phyloP scores from a whole-genome alignment of 2,888 invertebrate genomes.

The Eristalinus aeneus region DNA sequence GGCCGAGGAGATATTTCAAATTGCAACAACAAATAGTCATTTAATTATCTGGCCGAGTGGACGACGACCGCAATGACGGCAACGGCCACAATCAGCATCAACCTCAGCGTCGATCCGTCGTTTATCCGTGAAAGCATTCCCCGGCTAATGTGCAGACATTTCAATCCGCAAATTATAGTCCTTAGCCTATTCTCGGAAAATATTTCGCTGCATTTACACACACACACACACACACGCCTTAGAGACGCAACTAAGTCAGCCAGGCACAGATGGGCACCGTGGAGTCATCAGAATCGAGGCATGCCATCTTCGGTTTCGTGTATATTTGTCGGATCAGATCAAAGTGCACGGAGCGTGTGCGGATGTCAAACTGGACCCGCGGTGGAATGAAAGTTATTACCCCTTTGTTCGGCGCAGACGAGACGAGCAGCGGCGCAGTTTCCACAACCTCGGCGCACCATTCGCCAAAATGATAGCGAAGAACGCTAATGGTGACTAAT shows the following conservation, averaged over 20 bases:
- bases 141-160: constrained; percentile 31
- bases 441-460: constrained; percentile 28
- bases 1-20: background rate
- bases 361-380: constrained; percentile 59
- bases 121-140: constrained; percentile 24
- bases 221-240: no score
- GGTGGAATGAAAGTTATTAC: constrained; percentile 60
- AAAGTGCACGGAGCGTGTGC: constrained; percentile 54
- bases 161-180: constrained; percentile 21
- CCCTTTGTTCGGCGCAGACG: constrained; percentile 34
- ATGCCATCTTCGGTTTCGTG: background rate
- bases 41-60: background rate
- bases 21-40: background rate
- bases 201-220: constrained; percentile 17
- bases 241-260: no score
- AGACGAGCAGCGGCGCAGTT: background rate
- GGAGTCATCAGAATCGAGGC: background rate
- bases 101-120: constrained; percentile 11
- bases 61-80: background rate
- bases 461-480: constrained; percentile 61
- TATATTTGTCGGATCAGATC: constrained; percentile 52
- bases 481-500: constrained; percentile 70
- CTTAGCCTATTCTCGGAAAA: constrained; percentile 41
- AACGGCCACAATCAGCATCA: background rate
- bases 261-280: background rate